A percentile compares a stretch with the other conserved stretches of the same genome.
These are phyloP conservation scores for Apamea monoglypha DNA, from an alignment of 2,888 invertebrate species.

Conservation along the genomic window DNA sequence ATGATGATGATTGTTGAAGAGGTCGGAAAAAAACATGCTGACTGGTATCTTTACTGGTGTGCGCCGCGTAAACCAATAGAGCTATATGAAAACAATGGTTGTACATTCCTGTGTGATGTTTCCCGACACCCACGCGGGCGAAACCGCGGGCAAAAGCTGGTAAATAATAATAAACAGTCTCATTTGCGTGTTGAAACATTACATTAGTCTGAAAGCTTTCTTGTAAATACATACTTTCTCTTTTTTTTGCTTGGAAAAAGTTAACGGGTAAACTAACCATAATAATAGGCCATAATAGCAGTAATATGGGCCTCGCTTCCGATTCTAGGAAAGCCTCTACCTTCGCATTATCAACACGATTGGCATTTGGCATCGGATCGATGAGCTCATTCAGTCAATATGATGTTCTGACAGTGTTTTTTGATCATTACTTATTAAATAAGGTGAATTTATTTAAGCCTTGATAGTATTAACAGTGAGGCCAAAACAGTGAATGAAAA, in stretches of 20 bases:
- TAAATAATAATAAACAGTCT: background rate
- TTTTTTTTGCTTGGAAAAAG: conserved; percentile 4
- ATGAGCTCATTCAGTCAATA: background rate
- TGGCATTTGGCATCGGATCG: conserved; percentile 32
- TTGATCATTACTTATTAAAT: background rate
- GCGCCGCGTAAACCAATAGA: background rate
- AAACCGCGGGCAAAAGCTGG: background rate
- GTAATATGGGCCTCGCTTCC: conserved; percentile 16
- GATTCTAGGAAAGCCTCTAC: conserved; percentile 31
- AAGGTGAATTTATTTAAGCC: background rate
- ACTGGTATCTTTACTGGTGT: background rate
- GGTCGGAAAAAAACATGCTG: background rate
- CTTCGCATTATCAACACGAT: conserved; percentile 35
- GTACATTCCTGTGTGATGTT: background rate
- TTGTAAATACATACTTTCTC: conserved; percentile 5
- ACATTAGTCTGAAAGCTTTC: conserved; percentile 7
- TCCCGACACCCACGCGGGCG: background rate
- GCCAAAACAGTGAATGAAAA: background rate
- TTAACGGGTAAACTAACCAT: background rate
- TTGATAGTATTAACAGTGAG: background rate
- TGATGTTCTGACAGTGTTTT: background rate
- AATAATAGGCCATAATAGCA: conserved; percentile 18
- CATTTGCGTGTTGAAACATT: background rate
- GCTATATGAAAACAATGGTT: background rate
- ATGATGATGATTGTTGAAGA: background rate